Base-by-base conservation (phyloP, 1,140 invertebrate species). In the Heterodera carotae region DNA sequence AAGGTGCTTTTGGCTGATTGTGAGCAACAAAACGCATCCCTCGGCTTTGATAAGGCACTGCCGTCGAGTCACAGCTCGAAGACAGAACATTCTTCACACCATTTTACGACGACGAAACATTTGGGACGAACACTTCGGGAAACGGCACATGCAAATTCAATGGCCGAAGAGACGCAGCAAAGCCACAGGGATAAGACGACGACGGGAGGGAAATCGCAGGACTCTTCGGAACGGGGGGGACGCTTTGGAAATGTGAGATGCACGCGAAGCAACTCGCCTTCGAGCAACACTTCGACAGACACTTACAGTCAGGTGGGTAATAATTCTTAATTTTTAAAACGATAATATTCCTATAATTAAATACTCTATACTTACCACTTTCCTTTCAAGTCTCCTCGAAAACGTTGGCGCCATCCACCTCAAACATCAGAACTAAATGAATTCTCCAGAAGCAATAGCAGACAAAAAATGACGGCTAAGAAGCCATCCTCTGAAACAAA, bases 341-440 rank as follows among this genome's bases (percentile, higher is more conserved):
- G n/a, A n/a, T n/a, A n/a, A n/a, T n/a, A n/a, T n/a, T n/a, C n/a
- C n/a, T n/a, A n/a, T 2, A 43, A 8, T 43, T 43, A 43, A 43
- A 43, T 43, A 8, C 6, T 43, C 12, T 43, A 43, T 43, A 8
- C 39, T 43, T 43, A 43, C 12, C 12, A 8, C 39, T 56, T 22
- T 18, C 5, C 22, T 56, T 53, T 66, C 31, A 29, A 66, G 62
- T 66, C 62, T 31, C 62, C 62, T 66, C 62, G 62, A 22, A 66
- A 66, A 31, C 27, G 34, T 33, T 60, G 69, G 56, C 69, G 69
- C 25, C 69, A 36, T 29, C 69, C 27, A 3, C 69, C 43, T 4
- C 29, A 71, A 71, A 33, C 69, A 31, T 71, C 33, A n/a, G 36
- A 33, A 60, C 2, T 39, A 59, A 39, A 71, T 15, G 27, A 71